phyloP scores from a whole-genome alignment of 2,113 vertebrate genomes.

The Hippotragus niger region DNA sequence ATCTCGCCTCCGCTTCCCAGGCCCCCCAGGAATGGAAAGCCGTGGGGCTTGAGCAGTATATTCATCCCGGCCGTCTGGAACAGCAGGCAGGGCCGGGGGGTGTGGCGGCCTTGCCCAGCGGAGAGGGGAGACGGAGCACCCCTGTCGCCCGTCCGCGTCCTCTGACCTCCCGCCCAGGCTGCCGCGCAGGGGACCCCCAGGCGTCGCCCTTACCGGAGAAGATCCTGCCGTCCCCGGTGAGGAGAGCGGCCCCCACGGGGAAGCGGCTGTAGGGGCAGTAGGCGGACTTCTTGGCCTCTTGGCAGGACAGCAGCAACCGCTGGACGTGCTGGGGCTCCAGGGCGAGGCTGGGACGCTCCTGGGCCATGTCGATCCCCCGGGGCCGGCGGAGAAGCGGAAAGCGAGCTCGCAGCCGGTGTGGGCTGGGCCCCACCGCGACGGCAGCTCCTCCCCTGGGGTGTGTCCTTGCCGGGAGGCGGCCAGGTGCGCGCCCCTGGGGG shows the following conservation, averaged over 20 bases:
- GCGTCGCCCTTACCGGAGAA: constrained; percentile 84
- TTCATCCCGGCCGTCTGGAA: background rate
- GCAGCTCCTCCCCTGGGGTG: constrained; percentile 63
- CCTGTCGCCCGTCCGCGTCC: background rate
- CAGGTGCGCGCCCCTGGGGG: rapidly evolving
- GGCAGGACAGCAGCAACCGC: constrained; percentile 83
- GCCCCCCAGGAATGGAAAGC: too few relatives aligned
- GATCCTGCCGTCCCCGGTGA: constrained; percentile 87
- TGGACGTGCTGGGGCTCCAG: constrained; percentile 69
- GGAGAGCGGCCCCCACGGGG: constrained; percentile 90
- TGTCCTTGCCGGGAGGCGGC: background rate
- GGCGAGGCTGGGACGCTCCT: background rate
- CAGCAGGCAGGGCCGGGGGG: background rate
- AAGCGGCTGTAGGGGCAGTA: constrained; percentile 95
- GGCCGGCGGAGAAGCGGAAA: background rate
- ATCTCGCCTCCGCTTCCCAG: background rate
- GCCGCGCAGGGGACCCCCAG: rapidly evolving
- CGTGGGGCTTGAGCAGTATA: background rate
- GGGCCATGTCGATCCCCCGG: constrained; percentile 39
- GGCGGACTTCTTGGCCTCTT: constrained; percentile 85
- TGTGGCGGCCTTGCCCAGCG: background rate
- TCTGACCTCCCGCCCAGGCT: background rate
- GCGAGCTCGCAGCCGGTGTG: rapidly evolving
- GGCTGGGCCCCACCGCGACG: rapidly evolving
- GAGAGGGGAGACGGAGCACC: rapidly evolving